phyloP scores from a whole-genome alignment of 2,888 invertebrate species.

The Pseudococcus jackbeardsleyi region DNA sequence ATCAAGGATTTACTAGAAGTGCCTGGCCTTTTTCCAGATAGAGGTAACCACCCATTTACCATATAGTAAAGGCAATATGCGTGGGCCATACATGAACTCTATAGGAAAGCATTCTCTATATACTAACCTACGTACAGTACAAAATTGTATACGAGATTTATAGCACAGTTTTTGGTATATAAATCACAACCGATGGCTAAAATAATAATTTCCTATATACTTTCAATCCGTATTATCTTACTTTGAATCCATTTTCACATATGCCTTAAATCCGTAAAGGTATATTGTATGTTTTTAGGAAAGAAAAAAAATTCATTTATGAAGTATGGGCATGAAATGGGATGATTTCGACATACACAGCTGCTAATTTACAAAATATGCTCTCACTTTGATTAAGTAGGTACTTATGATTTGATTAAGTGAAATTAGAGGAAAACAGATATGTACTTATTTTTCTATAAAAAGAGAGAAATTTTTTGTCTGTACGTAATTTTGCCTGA shows the following conservation, averaged over 20 bases:
- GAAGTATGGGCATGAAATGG: too few relatives aligned
- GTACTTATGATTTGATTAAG: too few relatives aligned
- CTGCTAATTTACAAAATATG: too few relatives aligned
- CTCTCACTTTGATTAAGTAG: too few relatives aligned
- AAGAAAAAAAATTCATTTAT: not conserved
- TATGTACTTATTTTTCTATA: too few relatives aligned
- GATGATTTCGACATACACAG: too few relatives aligned
- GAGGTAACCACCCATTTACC: conserved; percentile 52
- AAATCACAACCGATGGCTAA: conserved; percentile 39
- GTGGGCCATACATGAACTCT: conserved; percentile 31
- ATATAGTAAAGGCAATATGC: conserved; percentile 6
- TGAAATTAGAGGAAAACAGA: too few relatives aligned
- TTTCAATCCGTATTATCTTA: conserved; percentile 16
- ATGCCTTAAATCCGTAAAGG: not conserved
- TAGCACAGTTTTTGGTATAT: conserved; percentile 15
- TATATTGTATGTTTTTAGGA: not conserved
- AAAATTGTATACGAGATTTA: conserved; percentile 11
- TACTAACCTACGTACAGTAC: conserved; percentile 1
- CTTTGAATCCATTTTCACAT: not conserved
- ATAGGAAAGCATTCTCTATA: conserved; percentile 32
- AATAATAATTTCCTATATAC: conserved; percentile 35
- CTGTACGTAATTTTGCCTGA: too few relatives aligned
- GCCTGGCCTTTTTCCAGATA: conserved; percentile 57
- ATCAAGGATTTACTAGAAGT: conserved; percentile 59
- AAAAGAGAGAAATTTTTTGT: too few relatives aligned